phyloP scores from a whole-genome alignment of 53 echinoderm and acorn worm species.

The Henricia sp. region DNA sequence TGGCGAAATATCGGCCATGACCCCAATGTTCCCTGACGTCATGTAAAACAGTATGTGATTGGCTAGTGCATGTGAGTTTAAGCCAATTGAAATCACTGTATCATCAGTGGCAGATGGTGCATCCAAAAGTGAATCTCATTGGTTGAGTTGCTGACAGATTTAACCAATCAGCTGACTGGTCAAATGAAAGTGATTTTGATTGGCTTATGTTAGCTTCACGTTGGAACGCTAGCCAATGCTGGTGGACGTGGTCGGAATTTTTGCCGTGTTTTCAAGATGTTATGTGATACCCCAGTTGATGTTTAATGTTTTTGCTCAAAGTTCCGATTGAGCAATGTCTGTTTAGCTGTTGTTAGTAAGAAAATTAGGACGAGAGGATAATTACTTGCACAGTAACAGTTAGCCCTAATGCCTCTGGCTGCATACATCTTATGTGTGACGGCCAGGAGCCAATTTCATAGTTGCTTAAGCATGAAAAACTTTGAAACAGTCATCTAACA shows the following conservation, averaged over 20 bases:
- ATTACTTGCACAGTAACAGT: no score
- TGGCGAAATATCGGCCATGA: slow-evolving; percentile 5
- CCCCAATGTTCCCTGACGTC: no score
- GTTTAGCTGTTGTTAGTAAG: slow-evolving; percentile 34
- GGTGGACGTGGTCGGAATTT: slow-evolving; percentile 7
- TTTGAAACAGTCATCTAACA: no score
- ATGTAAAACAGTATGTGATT: slow-evolving; percentile 14
- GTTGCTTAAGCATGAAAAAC: no score
- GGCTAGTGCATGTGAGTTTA: neutral
- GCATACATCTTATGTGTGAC: no score
- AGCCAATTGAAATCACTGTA: neutral
- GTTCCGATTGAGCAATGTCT: slow-evolving; percentile 60
- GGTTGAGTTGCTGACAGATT: neutral
- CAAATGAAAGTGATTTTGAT: neutral
- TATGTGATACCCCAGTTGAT: slow-evolving; percentile 26
- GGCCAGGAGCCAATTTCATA: no score
- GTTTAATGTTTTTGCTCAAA: slow-evolving; percentile 61
- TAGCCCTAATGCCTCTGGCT: no score
- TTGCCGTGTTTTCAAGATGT: slow-evolving; percentile 22
- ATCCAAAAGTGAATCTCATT: neutral
- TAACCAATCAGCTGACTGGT: neutral
- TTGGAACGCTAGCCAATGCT: slow-evolving; percentile 23
- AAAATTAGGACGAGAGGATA: neutral
- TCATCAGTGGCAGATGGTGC: neutral
- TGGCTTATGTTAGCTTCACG: neutral